Evolutionary conservation across 2,888 invertebrate genomes (phyloP).

Genomic region (Camponotus fellah): DNA sequence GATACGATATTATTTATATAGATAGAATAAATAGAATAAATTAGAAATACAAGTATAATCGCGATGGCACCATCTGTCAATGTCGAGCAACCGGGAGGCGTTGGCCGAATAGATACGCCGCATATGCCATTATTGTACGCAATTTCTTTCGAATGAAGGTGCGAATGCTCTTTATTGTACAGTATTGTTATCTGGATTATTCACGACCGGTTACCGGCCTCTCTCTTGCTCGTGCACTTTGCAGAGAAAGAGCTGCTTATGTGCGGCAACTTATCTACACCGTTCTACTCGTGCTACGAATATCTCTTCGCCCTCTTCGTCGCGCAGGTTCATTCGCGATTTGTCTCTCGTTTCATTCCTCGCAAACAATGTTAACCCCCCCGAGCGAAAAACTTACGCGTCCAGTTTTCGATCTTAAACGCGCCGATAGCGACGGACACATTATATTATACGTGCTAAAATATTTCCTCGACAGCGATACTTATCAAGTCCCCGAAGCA

Average conservation of each 20-base stretch:
- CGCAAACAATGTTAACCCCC: conserved; percentile 37
- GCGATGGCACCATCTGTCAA: conserved; percentile 10
- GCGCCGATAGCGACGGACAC: conserved; percentile 14
- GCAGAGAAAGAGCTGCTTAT: not conserved
- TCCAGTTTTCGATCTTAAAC: conserved; percentile 34
- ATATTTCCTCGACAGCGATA: not conserved
- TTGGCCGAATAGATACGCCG: conserved; percentile 25
- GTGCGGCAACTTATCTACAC: conserved; percentile 21
- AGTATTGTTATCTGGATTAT: conserved; percentile 54
- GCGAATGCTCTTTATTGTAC: conserved; percentile 33
- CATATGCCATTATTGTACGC: conserved; percentile 9
- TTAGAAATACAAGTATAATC: not conserved
- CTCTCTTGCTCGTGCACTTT: conserved; percentile 8
- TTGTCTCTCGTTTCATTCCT: conserved; percentile 35
- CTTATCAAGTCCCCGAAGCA: conserved; percentile 11
- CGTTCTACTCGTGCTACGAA: conserved; percentile 15
- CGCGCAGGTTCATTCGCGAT: conserved; percentile 14
- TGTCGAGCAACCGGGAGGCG: not conserved
- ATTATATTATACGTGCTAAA: not conserved
- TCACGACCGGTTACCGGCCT: conserved; percentile 38
- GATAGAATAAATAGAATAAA: no score
- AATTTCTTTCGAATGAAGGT: conserved; percentile 25
- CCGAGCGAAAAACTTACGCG: conserved; percentile 31
- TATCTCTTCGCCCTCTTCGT: not conserved
- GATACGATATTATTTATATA: not conserved